Base-by-base conservation (phyloP, 2,888 invertebrate genomes). In the Aphelenchoides bicaudatus region DNA sequence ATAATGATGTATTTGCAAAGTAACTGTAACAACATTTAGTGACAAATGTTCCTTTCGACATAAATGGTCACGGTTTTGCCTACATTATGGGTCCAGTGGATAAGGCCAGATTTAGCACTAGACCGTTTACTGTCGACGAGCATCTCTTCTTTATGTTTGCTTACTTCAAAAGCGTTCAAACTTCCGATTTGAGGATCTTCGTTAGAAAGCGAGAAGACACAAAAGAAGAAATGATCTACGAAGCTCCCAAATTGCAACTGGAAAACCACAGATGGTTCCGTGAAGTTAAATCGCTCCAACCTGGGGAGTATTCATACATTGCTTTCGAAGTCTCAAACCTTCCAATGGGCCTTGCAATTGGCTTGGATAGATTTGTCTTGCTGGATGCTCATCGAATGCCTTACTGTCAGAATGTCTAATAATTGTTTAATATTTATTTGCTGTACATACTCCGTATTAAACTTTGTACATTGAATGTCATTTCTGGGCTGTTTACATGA, bases 221-320 rank as follows among this genome's bases (percentile, higher is more conserved):
- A 1, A 56, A 65, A 4, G 73, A 74, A 49, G 46, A 62, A 29
- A 23, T 62, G 5, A 39, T 67, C 10, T 74, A 67, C 49, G 67
- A 43, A 43, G 10, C 10, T n/a, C 43, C 43, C 16, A 43, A 43
- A 43, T 34, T 16, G 39, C 37, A 50, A 13, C 55, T 65, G 34
- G 70, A 74, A 58, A 62, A 66, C 2, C 53, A 63, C 30, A 51
- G 74, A 54, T 75, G 75, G 75, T 75, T 74, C 62, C 51, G 75
- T 29, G 75, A 75, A 55, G 71, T 66, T 21, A 46, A 67, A 16
- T 50, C 55, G 19, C 54, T 75, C n/a, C 37, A 62, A 2, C 50
- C 61, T 13, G 75, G 72, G 19, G 56, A 53, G 47, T 75, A 75
- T 58, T 68, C 73, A 46, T 75, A 75, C 59, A 70, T 74, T n/a